Base-by-base conservation (phyloP, 2,113 vertebrate species). In the Prochilodus magdalenae region DNA sequence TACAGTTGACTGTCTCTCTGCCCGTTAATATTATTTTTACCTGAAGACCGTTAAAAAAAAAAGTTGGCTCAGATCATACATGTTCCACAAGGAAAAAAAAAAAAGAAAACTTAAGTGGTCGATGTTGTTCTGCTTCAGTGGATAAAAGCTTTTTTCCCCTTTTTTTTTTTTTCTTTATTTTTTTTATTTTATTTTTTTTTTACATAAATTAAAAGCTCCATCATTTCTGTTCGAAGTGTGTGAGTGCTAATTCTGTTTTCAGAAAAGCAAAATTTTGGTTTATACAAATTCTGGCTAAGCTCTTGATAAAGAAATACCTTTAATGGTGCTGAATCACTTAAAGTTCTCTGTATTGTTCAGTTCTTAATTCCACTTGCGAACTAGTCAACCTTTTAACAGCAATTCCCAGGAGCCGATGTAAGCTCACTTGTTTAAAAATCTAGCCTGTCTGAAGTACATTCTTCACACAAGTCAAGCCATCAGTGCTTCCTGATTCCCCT, bases 51-150 rank as follows among this genome's bases (percentile, higher is more conserved):
- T 77, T 79, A 79, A 83, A 88, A 84, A 79, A 83, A 88, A 84
- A 89, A 85, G 87, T 90, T 83, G 86, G 62, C 88, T 92, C 90
- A 84, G 88, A 92, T 91, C 89, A 89, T 91, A 90, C 90, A 79
- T 93, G 90, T 93, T 91, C 89, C 88, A 89, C 60, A 26, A 92
- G 87, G 53, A 88, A 90, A 88, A 93, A 91, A 87, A 80, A 90
- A 57, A 36, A n/a, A n/a, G n/a, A n/a, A n/a, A n/a, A n/a, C n/a
- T n/a, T 71, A 85, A 91, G 90, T 91, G 88, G 87, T 92, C 87
- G 88, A 84, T 94, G 91, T 93, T 89, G 87, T 95, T 93, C 92
- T 90, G 92, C 93, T 94, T 94, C 89, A 90, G 90, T 93, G 91
- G 90, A 88, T 90, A 90, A 92, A 91, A 90, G 88, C 87, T 86